Evolutionary conservation across 2,888 invertebrate genomes (phyloP).

Genomic region (Tachystola acroxantha): DNA sequence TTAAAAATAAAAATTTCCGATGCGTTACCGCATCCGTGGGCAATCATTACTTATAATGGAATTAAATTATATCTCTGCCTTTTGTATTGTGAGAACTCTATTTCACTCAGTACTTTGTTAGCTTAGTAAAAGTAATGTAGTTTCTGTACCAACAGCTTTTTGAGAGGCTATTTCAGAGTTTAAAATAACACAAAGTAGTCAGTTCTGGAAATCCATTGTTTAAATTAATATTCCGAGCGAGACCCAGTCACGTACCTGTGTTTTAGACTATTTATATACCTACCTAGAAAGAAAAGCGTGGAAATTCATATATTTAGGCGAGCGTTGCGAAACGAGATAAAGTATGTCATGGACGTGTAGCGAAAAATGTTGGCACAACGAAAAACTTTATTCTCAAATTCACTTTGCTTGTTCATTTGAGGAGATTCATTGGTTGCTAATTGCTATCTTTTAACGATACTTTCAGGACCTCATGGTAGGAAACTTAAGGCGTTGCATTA

Average conservation of each 20-base stretch:
- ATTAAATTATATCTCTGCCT: slow-evolving; percentile 27
- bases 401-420: too few species aligned
- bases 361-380: neutral
- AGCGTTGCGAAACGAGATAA: slow-evolving; percentile 2
- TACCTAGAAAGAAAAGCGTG: slow-evolving; percentile 11
- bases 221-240: slow-evolving; percentile 48
- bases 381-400: neutral
- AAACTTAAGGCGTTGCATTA: too few species aligned
- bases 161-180: slow-evolving; percentile 27
- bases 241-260: slow-evolving; percentile 53
- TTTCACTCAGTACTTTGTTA: slow-evolving; percentile 24
- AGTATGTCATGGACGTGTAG: neutral
- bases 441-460: too few species aligned
- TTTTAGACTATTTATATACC: slow-evolving; percentile 28
- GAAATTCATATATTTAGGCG: slow-evolving; percentile 5
- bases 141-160: slow-evolving; percentile 21
- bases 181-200: slow-evolving; percentile 35
- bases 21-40: slow-evolving; percentile 18
- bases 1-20: slow-evolving; percentile 31
- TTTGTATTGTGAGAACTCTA: slow-evolving; percentile 13
- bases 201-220: slow-evolving; percentile 46
- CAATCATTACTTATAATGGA: slow-evolving; percentile 40
- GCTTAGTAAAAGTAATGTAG: slow-evolving; percentile 30
- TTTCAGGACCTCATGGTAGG: too few species aligned
- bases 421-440: too few species aligned